phyloP scores from a whole-genome alignment of 2,797 vertebrate species.

The Pogoniulus pusillus region DNA sequence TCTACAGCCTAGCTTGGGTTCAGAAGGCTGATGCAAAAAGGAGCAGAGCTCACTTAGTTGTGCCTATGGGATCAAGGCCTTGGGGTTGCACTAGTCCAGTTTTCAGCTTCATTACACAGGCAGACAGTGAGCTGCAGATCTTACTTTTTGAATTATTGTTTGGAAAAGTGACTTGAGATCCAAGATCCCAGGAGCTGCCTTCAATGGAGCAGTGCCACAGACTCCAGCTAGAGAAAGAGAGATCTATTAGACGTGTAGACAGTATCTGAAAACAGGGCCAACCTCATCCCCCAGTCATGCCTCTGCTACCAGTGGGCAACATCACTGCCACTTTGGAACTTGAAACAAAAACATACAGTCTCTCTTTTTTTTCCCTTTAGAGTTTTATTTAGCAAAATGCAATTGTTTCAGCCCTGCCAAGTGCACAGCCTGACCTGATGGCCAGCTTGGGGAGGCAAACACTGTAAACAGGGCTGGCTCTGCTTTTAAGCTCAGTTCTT shows the following conservation, averaged over 20 bases:
- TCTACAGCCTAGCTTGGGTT: background rate
- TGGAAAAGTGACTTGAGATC: background rate
- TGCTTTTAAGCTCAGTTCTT: conserved; percentile 40
- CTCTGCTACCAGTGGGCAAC: background rate
- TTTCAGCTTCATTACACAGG: background rate
- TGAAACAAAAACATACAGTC: conserved; percentile 21
- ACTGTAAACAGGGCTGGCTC: conserved; percentile 42
- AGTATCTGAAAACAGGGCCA: background rate
- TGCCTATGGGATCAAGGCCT: background rate
- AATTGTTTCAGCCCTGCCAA: conserved; percentile 18
- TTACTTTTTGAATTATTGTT: background rate
- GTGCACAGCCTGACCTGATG: background rate
- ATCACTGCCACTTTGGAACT: background rate
- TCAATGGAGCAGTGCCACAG: background rate
- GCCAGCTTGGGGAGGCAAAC: conserved; percentile 25
- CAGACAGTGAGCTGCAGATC: background rate
- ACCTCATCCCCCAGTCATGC: background rate
- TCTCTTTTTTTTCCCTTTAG: conserved; percentile 31
- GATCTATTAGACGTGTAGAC: background rate
- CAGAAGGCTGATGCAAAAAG: background rate
- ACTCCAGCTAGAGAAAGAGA: background rate
- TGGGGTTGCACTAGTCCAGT: background rate
- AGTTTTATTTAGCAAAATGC: conserved; percentile 60
- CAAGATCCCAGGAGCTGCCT: background rate
- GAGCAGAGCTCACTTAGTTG: background rate